These are phyloP conservation scores for Aspidiotus rigidus DNA, from an alignment of 2,888 invertebrate species.

Conservation along the genomic window DNA sequence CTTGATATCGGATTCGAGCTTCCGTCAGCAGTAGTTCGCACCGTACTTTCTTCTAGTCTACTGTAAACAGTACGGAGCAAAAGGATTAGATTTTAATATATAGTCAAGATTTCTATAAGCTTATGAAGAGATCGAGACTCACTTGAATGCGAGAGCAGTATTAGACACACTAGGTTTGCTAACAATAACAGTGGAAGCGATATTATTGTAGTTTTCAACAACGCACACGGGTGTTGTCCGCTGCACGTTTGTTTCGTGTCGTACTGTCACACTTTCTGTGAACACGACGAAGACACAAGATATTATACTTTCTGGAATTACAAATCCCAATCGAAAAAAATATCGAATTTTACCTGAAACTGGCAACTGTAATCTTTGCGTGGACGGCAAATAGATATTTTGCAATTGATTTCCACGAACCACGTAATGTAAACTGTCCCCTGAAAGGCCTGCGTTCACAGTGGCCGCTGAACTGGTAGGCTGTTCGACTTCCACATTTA, in stretches of 20 bases:
- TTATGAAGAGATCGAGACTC: too few species aligned
- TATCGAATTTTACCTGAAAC: conserved; percentile 9
- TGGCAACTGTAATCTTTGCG: conserved; percentile 13
- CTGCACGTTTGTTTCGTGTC: conserved; percentile 7
- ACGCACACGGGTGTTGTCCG: conserved; percentile 7
- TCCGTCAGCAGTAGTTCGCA: too few species aligned
- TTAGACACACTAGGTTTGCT: conserved; percentile 13
- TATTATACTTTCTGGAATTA: too few species aligned
- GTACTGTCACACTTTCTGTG: conserved; percentile 9
- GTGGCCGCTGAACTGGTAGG: conserved; percentile 12
- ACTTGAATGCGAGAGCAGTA: background rate
- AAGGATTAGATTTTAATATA: background rate
- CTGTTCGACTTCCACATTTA: conserved; percentile 8
- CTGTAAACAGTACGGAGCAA: background rate
- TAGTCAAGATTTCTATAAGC: too few species aligned
- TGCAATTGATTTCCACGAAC: conserved; percentile 20
- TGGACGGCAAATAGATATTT: conserved; percentile 29
- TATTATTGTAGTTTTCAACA: conserved; percentile 17
- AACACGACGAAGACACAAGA: background rate
- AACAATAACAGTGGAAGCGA: conserved; percentile 13
- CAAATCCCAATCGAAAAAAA: too few species aligned
- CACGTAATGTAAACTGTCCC: conserved; percentile 10
- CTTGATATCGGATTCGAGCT: background rate
- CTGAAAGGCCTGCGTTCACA: conserved; percentile 4
- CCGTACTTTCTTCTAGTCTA: too few species aligned